Base-by-base conservation (phyloP, 2,797 vertebrate species). In the Pelodytes ibericus region DNA sequence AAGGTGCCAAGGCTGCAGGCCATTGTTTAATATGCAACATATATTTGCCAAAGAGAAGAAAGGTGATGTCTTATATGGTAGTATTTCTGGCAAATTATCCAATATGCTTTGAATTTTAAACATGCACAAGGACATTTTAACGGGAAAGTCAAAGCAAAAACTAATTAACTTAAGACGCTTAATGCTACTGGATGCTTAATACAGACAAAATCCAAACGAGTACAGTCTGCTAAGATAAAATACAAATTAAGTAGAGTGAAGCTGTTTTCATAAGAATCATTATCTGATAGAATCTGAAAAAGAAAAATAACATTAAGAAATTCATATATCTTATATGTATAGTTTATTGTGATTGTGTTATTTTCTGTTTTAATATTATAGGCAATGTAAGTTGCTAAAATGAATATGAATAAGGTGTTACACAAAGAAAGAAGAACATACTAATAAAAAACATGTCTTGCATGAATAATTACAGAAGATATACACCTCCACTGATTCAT, bases 51-150 rank as follows among this genome's bases (percentile, higher is more conserved):
- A 47, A 27, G 2, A 61, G 53, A 51, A 51, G n/a, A 53, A 75
- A 61, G 53, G 16, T 69, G 64, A 51, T 61, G 36, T 63, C 71
- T 53, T 63, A 64, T 27, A 53, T 27, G 36, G 60, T 57, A 57
- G 30, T 51, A 69, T 75, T 68, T 70, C 65, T 62, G 30, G 44
- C 20, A 75, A 75, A 75, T 75, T 58, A 71, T 27, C 67, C 57
- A 65, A 64, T 76, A 61, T 49, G 53, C 31, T 61, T 70, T 6
- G 33, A 39, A 56, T 75, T 68, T 70, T 29, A 69, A 70, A 75
- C 58, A 62, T 62, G 64, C 64, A 75, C 58, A 62, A 75, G 66
- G 74, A 70, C 66, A 69, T 62, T 59, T 62, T 75, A 70, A 60
- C 59, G 36, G 61, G 57, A 63, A 75, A 69, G 74, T 53, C 74